Base-by-base conservation (phyloP, 2,113 vertebrate species). In the Lampris megalopsis region DNA sequence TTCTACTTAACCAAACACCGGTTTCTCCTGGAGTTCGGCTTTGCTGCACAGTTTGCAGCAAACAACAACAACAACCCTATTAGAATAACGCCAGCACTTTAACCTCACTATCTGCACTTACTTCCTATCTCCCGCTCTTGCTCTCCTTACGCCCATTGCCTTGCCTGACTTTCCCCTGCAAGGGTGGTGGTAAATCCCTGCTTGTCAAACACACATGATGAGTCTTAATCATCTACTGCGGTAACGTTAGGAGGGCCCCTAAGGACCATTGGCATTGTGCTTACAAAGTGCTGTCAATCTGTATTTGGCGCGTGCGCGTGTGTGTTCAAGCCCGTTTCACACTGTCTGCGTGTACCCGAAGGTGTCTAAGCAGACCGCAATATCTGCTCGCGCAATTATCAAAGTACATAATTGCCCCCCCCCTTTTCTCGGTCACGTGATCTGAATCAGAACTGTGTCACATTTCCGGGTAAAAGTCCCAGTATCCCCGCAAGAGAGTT, bases 201-300 rank as follows among this genome's bases (percentile, higher is more conserved):
- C 81, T 89, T 93, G 93, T 94, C 91, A 95, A 93, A 95, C 89
- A 92, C 70, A 84, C 80, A 86, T 73, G 86, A 86, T 89, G 92
- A 94, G 92, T 89, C 81, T 89, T 93, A 92, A 94, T 92, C 91
- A 95, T 93, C 92, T 92, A 90, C 86, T 84, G 85, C 81, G 73
- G 79, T 84, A 74, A 84, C 83, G 91, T 89, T 87, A 92, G 60
- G 85, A 79, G 87, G 90, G 67, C 90, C 89, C 92, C 92, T 11
- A 72, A 85, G 89, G 92, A 89, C 85, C 73, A 86, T 83, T 91
- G 91, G 88, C 84, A 86, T 87, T 76, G 58, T 61, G 86, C 89
- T 81, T 82, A 93, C 91, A 91, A 52, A 71, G 69, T 73, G 61
- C 24, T 58, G 61, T 40, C 50, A 52, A 52, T 73, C 40, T 42